These are phyloP conservation scores for Takifugu ocellatus DNA, from an alignment of 2,797 vertebrate genomes.

Conservation along the genomic window DNA sequence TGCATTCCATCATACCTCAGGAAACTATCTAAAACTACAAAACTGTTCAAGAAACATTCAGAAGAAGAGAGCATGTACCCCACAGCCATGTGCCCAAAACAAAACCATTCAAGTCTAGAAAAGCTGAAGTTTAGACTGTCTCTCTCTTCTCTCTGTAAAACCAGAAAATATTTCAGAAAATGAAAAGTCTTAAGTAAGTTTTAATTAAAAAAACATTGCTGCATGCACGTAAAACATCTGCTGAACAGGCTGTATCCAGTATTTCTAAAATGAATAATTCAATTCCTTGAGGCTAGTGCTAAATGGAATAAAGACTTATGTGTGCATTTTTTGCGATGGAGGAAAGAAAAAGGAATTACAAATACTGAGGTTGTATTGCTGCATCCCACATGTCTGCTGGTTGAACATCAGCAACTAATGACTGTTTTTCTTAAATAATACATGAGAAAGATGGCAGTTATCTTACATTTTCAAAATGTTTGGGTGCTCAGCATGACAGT, in stretches of 20 bases:
- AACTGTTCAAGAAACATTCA: too few relatives aligned
- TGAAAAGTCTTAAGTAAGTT: background rate
- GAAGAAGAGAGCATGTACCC: too few relatives aligned
- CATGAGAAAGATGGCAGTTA: background rate
- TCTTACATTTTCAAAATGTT: background rate
- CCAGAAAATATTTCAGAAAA: slow-evolving; percentile 1
- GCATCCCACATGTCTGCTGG: background rate
- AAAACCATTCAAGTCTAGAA: background rate
- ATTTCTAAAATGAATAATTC: background rate
- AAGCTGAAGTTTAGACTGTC: background rate
- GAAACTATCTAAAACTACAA: too few relatives aligned
- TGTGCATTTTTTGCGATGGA: background rate
- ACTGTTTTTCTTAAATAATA: slow-evolving; percentile 3
- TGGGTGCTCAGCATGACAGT: too few relatives aligned
- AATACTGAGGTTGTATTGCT: background rate
- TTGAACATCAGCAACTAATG: slow-evolving; percentile 1
- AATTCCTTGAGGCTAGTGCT: slow-evolving; percentile 8
- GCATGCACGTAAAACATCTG: background rate
- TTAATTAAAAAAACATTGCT: slow-evolving; percentile 6
- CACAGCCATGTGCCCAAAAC: background rate
- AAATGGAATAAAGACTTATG: slow-evolving; percentile 3
- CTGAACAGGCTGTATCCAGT: background rate
- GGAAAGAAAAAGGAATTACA: background rate
- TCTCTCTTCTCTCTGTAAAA: background rate
- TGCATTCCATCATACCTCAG: too few relatives aligned